Conservation (phyloP, 1,140 invertebrate genomes). For the Hylaeus anthracinus region DNA sequence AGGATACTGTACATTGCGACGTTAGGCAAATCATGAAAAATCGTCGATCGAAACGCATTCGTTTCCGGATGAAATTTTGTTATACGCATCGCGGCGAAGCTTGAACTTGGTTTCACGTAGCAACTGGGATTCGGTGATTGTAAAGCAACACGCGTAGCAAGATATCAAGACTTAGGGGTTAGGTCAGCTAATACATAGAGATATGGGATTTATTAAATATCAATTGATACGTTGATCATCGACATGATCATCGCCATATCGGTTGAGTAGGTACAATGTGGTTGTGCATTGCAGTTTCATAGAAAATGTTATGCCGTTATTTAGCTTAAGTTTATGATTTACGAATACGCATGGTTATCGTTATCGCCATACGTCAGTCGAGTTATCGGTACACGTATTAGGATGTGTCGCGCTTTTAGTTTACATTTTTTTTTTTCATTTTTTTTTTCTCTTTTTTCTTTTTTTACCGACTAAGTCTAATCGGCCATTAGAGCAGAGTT, state of each 20-base stretch:
- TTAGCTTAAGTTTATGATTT: slow-evolving; percentile 67
- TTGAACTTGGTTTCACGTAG: background rate
- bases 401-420: background rate
- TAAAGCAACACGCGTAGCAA: slow-evolving; percentile 32
- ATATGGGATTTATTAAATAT: slow-evolving; percentile 73
- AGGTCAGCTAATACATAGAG: slow-evolving; percentile 33
- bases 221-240: slow-evolving; percentile 57
- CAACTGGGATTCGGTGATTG: slow-evolving; percentile 4
- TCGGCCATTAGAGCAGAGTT: slow-evolving; percentile 44
- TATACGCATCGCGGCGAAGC: slow-evolving; percentile 15
- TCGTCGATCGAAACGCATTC: background rate
- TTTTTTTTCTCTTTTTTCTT: too few relatives aligned
- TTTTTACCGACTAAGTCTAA: background rate
- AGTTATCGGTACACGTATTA: slow-evolving; percentile 8
- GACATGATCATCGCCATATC: slow-evolving; percentile 61
- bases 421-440: too few relatives aligned
- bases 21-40: slow-evolving; percentile 36
- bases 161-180: slow-evolving; percentile 5
- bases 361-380: slow-evolving; percentile 11
- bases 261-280: slow-evolving; percentile 73
- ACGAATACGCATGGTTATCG: slow-evolving; percentile 22
- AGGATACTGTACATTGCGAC: slow-evolving; percentile 13
- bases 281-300: slow-evolving; percentile 80
- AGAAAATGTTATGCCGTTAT: slow-evolving; percentile 74
- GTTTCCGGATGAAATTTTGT: background rate